These are phyloP conservation scores for Arctocebus calabarensis DNA, from an alignment of 2,797 vertebrate genomes.

Conservation along the genomic window DNA sequence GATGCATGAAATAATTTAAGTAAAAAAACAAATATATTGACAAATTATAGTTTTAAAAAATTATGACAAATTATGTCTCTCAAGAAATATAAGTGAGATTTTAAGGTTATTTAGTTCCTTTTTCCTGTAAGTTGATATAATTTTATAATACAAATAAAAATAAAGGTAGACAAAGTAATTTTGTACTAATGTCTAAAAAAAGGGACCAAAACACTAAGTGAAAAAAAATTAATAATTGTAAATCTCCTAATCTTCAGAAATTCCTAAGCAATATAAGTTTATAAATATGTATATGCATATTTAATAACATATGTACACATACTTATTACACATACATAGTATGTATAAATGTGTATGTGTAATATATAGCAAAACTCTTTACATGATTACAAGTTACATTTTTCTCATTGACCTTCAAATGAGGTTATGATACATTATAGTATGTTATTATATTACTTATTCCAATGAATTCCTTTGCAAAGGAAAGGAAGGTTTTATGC, in stretches of 20 bases:
- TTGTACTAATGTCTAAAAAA: slow-evolving; percentile 31
- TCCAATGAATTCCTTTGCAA: slow-evolving; percentile 9
- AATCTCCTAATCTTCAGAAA: slow-evolving; percentile 49
- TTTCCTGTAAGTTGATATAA: slow-evolving; percentile 34
- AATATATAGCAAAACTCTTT: slow-evolving; percentile 36
- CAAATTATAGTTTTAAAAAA: not conserved
- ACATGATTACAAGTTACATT: not conserved
- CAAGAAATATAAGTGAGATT: slow-evolving; percentile 14
- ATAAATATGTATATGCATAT: not conserved
- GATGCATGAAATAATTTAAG: slow-evolving; percentile 33
- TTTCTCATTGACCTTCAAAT: not conserved
- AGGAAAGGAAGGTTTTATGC: not conserved
- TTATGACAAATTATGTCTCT: not conserved
- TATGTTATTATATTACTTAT: not conserved
- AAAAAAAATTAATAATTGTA: slow-evolving; percentile 26
- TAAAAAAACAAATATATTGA: slow-evolving; percentile 48
- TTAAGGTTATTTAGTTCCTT: slow-evolving; percentile 22
- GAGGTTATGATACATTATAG: not conserved
- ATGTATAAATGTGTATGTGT: not conserved
- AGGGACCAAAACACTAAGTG: not conserved
- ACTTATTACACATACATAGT: not conserved
- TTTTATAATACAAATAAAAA: slow-evolving; percentile 54
- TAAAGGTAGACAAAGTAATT: slow-evolving; percentile 46
- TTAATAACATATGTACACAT: not conserved
- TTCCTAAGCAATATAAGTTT: slow-evolving; percentile 44